A percentile compares a stretch with the other conserved stretches of the same genome.
Evolutionary conservation across 2,797 vertebrate species (phyloP).

Genomic region (Channallabes apus): DNA sequence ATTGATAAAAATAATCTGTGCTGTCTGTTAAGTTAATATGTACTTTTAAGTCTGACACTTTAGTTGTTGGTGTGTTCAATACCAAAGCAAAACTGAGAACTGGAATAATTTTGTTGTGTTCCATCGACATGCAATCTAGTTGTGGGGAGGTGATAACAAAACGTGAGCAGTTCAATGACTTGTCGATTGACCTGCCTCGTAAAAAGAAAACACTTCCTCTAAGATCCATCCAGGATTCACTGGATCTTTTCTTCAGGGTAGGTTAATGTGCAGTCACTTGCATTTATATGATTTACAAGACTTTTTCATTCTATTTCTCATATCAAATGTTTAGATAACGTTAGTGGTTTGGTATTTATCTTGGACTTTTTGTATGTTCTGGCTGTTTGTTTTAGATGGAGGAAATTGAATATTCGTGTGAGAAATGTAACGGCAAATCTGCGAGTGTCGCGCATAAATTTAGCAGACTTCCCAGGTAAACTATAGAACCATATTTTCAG

Average conservation of each 20-base stretch:
- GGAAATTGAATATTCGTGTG: conserved; percentile 98
- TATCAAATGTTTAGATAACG: neutral
- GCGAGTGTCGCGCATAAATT: conserved; percentile 96
- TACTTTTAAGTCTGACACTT: neutral
- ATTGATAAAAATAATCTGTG: neutral
- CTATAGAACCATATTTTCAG: neutral
- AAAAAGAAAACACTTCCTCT: conserved; percentile 89
- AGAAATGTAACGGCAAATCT: conserved; percentile 92
- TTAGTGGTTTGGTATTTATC: neutral
- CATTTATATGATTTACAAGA: neutral
- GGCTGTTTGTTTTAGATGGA: conserved; percentile 80
- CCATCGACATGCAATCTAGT: conserved; percentile 61
- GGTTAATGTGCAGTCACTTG: conserved; percentile 1
- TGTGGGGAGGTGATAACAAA: conserved; percentile 94
- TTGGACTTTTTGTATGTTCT: conserved; percentile 21
- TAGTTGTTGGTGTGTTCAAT: neutral
- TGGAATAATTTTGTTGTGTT: conserved; percentile 13
- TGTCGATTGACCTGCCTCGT: conserved; percentile 95
- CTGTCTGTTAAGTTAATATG: neutral
- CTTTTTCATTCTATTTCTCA: neutral
- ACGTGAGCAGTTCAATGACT: conserved; percentile 94
- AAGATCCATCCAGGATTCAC: conserved; percentile 94
- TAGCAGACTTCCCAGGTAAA: conserved; percentile 92
- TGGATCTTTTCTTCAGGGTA: conserved; percentile 97
- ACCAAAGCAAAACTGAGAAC: neutral